Evolutionary conservation across 2,888 invertebrate species (phyloP), one percentile per base, ranked within the genome.

Genomic region (Artemia sp.): DNA sequence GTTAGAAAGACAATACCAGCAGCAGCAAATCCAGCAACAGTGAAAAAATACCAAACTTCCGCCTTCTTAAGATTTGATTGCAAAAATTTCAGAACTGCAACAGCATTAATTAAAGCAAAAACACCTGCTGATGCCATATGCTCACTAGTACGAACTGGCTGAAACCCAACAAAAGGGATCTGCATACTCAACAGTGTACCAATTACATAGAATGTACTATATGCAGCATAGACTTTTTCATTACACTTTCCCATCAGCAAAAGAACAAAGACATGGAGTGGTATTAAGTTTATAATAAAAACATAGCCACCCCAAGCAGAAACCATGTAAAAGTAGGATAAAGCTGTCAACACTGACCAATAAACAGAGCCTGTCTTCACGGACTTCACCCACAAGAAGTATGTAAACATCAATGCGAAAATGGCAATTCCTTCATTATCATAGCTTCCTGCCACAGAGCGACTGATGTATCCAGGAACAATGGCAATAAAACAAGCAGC

Each of bases 281-380:
- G 98, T 74, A 99, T 97, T 77, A 99, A 81, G 81, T 99, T 99
- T 77, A 97, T 98, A 76, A 99, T 98, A 79, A 97, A 99, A 64
- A 98, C 97, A 78, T 98, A 98, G 73, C 98, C 98, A 74, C 98
- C 98, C 98, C 98, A 98, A 74, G 97, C 97, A 72, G 96, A 97
- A 3, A 97, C 98, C 98, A 99, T 99, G 80, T 99, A 98, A 80
- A 99, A 97, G 80, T 99, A 98, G 1, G 96, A 93, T 7, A 99
- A 78, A 9, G 98, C 91, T 70, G 96, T 88, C 77, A 92, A 86
- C 52, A 90, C 85, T 7, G 96, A 87, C 97, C 97, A 99, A 79
- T 90, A 96, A 52, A 99, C 86, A 7, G 96, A 92, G 51, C 98
- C 98, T 73, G 91, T 94, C 80, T 97, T 98, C 8, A 99, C 89